Conservation (phyloP, 2,888 invertebrate species). For the Rhagophthalmus giganteus region DNA sequence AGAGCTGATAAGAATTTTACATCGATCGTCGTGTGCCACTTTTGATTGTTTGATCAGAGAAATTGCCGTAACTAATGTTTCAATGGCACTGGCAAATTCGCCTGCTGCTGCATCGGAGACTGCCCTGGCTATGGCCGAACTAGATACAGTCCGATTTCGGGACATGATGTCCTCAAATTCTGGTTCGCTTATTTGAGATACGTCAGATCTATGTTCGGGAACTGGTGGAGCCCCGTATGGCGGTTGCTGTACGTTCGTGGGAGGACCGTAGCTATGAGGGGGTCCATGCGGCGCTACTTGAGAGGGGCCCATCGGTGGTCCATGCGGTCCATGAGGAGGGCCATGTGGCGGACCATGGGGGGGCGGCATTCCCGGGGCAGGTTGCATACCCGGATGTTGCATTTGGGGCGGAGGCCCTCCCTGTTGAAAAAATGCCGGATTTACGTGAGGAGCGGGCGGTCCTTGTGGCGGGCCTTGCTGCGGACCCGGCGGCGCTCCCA, state of each 20-base stretch:
- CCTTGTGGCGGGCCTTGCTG: slow-evolving; percentile 59
- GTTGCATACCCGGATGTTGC: slow-evolving; percentile 59
- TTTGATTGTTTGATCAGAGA: slow-evolving; percentile 96
- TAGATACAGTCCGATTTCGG: slow-evolving; percentile 95
- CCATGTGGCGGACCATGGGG: slow-evolving; percentile 69
- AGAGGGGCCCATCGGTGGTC: slow-evolving; percentile 66
- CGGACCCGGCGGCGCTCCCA: slow-evolving; percentile 57
- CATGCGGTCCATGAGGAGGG: slow-evolving; percentile 66
- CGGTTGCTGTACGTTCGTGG: slow-evolving; percentile 50
- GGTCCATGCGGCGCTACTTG: slow-evolving; percentile 55
- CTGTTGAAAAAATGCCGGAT: slow-evolving; percentile 95
- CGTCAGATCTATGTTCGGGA: slow-evolving; percentile 58
- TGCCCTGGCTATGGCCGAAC: slow-evolving; percentile 95
- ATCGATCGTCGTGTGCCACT: slow-evolving; percentile 93
- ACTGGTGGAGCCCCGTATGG: slow-evolving; percentile 68
- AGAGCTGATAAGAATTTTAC: slow-evolving; percentile 96
- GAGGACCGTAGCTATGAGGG: slow-evolving; percentile 62
- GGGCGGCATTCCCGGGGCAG: slow-evolving; percentile 63
- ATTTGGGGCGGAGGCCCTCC: slow-evolving; percentile 63
- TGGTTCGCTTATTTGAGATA: slow-evolving; percentile 78
- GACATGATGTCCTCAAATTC: slow-evolving; percentile 99
- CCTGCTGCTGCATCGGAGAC: slow-evolving; percentile 97
- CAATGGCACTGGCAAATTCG: slow-evolving; percentile 97
- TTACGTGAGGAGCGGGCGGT: slow-evolving; percentile 87
- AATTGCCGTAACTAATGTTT: slow-evolving; percentile 97